A percentile compares a stretch with the other conserved stretches of the same genome.
These are phyloP conservation scores for Schizopygopsis malacanthus DNA, from an alignment of 2,797 vertebrate species.

Conservation along the genomic window DNA sequence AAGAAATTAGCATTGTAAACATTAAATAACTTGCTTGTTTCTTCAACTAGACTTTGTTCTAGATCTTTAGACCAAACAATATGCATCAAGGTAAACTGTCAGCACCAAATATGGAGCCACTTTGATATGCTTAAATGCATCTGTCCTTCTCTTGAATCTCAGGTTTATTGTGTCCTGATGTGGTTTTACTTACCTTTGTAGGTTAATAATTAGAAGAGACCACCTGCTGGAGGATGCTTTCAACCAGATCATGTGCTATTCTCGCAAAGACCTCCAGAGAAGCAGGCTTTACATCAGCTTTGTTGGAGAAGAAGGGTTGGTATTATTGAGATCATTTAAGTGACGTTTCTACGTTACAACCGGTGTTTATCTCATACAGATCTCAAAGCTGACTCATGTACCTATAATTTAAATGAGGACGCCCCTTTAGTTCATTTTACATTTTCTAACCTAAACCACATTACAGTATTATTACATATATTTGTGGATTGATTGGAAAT, in stretches of 20 bases:
- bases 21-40: not conserved
- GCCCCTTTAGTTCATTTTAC: not conserved
- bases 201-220: constrained; percentile 95
- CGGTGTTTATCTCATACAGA: not conserved
- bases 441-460: not conserved
- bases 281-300: constrained; percentile 97
- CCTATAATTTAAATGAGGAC: not conserved
- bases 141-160: not conserved
- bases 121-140: not conserved
- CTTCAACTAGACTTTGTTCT: not conserved
- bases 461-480: not conserved
- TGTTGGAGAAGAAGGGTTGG: constrained; percentile 97
- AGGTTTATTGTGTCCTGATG: not conserved
- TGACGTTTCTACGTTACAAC: not conserved
- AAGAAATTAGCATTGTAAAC: not conserved
- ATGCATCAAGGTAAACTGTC: not conserved
- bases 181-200: constrained; percentile 64
- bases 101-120: not conserved
- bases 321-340: constrained; percentile 23
- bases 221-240: constrained; percentile 97
- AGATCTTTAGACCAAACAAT: not conserved
- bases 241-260: constrained; percentile 99
- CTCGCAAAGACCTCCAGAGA: constrained; percentile 95
- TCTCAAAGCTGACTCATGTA: not conserved
- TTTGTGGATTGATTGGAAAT: constrained; percentile 1